Evolutionary conservation across 2,797 vertebrate genomes (phyloP).

Genomic region (Luscinia megarhynchos): DNA sequence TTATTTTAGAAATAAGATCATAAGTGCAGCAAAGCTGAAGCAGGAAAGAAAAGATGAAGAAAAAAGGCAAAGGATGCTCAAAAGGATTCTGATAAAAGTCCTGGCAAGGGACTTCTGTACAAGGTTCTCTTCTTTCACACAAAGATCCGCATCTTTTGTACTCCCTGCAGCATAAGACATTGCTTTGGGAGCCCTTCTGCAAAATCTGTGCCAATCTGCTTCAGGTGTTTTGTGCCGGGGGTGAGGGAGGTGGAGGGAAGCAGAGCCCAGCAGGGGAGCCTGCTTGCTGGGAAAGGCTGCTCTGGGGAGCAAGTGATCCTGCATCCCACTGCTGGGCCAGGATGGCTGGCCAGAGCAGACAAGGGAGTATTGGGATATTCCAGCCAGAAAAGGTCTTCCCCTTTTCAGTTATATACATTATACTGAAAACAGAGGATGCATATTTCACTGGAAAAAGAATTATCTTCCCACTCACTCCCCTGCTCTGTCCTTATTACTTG

Average conservation of each 20-base stretch:
- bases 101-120: not conserved
- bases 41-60: not conserved
- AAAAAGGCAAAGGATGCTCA: constrained; percentile 30
- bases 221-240: not conserved
- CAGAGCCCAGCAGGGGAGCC: not conserved
- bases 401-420: not conserved
- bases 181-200: not conserved
- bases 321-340: too few relatives aligned
- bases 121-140: not conserved
- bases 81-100: constrained; percentile 10
- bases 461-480: not conserved
- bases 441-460: not conserved
- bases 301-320: not conserved
- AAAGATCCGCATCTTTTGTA: not conserved
- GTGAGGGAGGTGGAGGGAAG: not conserved
- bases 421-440: not conserved
- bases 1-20: constrained; percentile 51
- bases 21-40: not conserved
- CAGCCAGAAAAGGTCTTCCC: not conserved
- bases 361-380: not conserved
- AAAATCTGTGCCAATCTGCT: not conserved
- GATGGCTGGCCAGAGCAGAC: not conserved
- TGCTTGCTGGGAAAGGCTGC: not conserved
- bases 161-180: not conserved
- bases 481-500: not conserved